These are phyloP conservation scores for Scleropages formosus DNA, from an alignment of 2,797 vertebrate genomes.

Conservation along the genomic window DNA sequence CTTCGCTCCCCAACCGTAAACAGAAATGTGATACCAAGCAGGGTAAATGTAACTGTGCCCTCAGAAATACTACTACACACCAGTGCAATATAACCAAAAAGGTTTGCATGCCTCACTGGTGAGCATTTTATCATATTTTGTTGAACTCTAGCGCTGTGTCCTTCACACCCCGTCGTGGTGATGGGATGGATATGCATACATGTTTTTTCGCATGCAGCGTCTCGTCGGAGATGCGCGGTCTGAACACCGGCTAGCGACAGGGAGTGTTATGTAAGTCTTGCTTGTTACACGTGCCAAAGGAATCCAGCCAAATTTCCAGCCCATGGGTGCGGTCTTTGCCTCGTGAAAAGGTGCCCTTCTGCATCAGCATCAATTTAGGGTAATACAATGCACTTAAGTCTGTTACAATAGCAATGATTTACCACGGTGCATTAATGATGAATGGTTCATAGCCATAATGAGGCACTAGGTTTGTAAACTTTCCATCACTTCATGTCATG, in stretches of 20 bases:
- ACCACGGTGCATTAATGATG: too few relatives aligned
- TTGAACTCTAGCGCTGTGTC: background rate
- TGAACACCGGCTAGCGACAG: background rate
- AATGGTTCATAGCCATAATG: too few relatives aligned
- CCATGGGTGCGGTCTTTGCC: background rate
- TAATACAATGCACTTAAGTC: background rate
- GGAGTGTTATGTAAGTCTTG: conserved; percentile 13
- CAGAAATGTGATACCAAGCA: too few relatives aligned
- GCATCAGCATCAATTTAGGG: too few relatives aligned
- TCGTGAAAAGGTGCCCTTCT: background rate
- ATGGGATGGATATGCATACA: background rate
- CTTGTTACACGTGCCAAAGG: conserved; percentile 5
- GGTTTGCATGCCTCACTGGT: too few relatives aligned
- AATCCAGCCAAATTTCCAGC: conserved; percentile 1
- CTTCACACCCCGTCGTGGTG: background rate
- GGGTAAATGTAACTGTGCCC: too few relatives aligned
- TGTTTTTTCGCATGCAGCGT: background rate
- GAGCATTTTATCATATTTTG: background rate
- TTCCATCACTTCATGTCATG: too few relatives aligned
- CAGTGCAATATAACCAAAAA: too few relatives aligned
- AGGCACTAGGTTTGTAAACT: too few relatives aligned
- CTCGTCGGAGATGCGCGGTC: too few relatives aligned
- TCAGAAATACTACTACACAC: too few relatives aligned
- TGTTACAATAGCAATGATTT: background rate
- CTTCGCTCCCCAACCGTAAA: too few relatives aligned